Conservation (phyloP, 2,113 vertebrate genomes). For the Morphnarchus princeps region DNA sequence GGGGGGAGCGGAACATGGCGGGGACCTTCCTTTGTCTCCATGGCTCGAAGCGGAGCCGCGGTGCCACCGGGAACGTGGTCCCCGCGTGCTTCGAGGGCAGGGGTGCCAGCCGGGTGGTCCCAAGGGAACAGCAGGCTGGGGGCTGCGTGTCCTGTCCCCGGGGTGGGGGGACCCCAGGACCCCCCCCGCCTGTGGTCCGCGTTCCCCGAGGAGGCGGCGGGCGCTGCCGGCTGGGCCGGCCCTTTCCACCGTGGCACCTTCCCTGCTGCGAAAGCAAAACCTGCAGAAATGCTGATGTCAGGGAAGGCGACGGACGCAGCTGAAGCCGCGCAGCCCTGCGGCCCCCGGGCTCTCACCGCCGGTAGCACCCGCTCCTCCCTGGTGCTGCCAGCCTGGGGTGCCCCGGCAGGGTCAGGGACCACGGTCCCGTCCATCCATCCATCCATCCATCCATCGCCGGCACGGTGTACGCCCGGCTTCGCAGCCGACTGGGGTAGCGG, state of each 20-base stretch:
- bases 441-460: rapidly evolving
- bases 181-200: rapidly evolving
- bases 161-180: rapidly evolving
- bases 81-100: rapidly evolving
- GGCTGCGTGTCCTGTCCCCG: background rate
- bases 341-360: background rate
- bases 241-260: background rate
- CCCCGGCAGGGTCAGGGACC: rapidly evolving
- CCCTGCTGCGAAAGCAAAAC: background rate
- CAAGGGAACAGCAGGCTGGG: background rate
- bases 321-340: rapidly evolving
- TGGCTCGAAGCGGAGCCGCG: rapidly evolving
- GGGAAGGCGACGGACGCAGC: background rate
- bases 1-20: rapidly evolving
- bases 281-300: background rate
- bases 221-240: background rate
- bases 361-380: rapidly evolving
- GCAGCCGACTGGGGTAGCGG: rapidly evolving
- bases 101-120: background rate
- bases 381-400: background rate
- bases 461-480: rapidly evolving
- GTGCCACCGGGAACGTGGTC: rapidly evolving
- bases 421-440: rapidly evolving
- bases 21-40: background rate
- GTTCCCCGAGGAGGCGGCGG: background rate